These are phyloP conservation scores for Rhinolophus ferrumequinum DNA, from an alignment of 2,113 vertebrate species.

Conservation along the genomic window DNA sequence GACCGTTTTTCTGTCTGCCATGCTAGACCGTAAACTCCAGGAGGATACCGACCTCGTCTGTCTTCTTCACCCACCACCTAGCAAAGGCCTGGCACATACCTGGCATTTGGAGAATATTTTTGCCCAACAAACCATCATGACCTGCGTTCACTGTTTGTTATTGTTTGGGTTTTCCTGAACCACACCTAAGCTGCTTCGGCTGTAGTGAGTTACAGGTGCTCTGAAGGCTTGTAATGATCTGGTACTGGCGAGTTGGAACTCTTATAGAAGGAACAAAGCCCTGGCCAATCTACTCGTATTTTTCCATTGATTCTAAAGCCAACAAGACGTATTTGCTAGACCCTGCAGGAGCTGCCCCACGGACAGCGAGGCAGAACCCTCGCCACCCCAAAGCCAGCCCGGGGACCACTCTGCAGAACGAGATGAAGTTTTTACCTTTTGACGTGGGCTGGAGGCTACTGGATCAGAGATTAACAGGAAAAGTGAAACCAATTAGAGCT, in stretches of 20 bases:
- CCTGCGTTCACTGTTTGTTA: neutral
- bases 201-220: neutral
- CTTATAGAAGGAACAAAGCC: slow-evolving; percentile 12
- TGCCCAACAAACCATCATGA: neutral
- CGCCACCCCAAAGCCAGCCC: neutral
- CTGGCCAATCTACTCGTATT: neutral
- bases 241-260: neutral
- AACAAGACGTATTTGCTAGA: neutral
- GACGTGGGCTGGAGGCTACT: neutral
- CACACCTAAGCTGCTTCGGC: neutral
- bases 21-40: neutral
- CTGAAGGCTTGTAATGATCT: neutral
- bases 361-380: neutral
- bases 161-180: neutral
- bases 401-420: neutral
- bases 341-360: too few relatives aligned
- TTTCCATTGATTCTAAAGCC: neutral
- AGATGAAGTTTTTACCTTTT: neutral
- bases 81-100: neutral
- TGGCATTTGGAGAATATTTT: neutral
- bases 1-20: neutral
- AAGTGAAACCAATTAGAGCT: neutral
- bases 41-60: accelerated
- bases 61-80: neutral
- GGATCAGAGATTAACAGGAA: neutral